Base-by-base conservation (phyloP, 2,888 invertebrate species). In the Leuctra nigra region DNA sequence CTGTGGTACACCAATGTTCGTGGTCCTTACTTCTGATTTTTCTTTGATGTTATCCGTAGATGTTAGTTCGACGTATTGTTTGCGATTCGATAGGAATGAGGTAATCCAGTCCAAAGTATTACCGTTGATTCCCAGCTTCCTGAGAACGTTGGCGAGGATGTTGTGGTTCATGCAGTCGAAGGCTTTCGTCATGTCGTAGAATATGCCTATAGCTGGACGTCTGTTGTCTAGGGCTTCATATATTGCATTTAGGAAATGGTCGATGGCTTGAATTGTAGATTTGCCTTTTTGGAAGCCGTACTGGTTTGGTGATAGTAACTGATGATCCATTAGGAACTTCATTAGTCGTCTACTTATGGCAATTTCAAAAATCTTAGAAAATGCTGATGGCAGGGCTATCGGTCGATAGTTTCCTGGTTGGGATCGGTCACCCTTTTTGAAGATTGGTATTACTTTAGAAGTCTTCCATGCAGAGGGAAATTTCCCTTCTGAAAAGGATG, bases 281-380 rank as follows among this genome's bases (percentile, higher is more conserved):
- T 54, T 54, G n/a, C 25, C 25, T 54, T 41, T 41, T 9, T 41
- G 53, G 16, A 54, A 54, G 6, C 41, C 39, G 20, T 22, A 54
- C 18, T 54, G 39, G 7, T 41, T 7, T 16, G 38, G 41, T 3
- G 24, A 44, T 22, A 54, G 7, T 4, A 54, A 20, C 9, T 41
- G 11, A 22, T 54, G 24, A 9, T 20, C 14, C 11, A 13, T 22
- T 4, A 39, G 9, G 25, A 41, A 39, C 6, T 41, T 41, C 2
- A 41, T 24, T 14, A 54, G 9, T 23, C 24, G 39, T 7, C n/a
- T 54, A 18, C 44, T 24, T 11, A 54, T 20, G 9, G 44, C 44
- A n/a, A 41, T 14, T 54, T 54, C 41, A 18, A 25, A 44, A 7
- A 54, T 23, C 24, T 54, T 54, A 9, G 41, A 54, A 11, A 54